Evolutionary conservation across 2,888 invertebrate genomes (phyloP).

Genomic region (Cantharis flavilabris): DNA sequence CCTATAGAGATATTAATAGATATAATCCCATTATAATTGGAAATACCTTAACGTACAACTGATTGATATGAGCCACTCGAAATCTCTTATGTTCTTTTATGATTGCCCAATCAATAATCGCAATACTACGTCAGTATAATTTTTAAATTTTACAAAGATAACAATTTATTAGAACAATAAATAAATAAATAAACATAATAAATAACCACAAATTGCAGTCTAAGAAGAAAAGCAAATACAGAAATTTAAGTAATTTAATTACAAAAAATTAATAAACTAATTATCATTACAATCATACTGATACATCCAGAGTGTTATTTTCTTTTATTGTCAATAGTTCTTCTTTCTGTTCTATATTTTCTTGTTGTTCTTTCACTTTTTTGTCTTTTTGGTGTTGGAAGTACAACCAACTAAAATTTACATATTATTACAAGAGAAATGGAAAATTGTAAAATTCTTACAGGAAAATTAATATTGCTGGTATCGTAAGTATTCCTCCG

Average conservation of each 20-base stretch:
- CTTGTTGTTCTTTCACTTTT: constrained; percentile 47
- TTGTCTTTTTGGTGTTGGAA: constrained; percentile 51
- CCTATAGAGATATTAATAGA: not conserved
- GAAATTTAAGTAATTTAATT: not conserved
- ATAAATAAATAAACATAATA: not conserved
- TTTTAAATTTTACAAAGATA: not conserved
- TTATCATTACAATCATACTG: not conserved
- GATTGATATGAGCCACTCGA: not conserved
- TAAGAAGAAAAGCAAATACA: not conserved
- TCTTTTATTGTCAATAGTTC: not conserved
- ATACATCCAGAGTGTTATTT: not conserved
- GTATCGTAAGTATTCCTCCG: constrained; percentile 41
- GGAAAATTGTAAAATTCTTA: constrained; percentile 32
- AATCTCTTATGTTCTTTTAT: not conserved
- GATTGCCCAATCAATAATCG: not conserved
- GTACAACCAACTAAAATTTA: constrained; percentile 54
- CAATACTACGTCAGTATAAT: not conserved
- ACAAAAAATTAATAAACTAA: not conserved
- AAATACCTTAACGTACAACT: not conserved
- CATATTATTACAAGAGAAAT: not conserved
- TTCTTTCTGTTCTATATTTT: constrained; percentile 6
- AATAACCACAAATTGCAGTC: too few species aligned
- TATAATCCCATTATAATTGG: not conserved
- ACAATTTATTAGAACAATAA: not conserved
- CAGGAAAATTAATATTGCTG: constrained; percentile 45